A percentile compares a stretch with the other conserved stretches of the same genome.
These are phyloP conservation scores for Heliothis virescens DNA, from an alignment of 1,140 invertebrate species.

Conservation along the genomic window DNA sequence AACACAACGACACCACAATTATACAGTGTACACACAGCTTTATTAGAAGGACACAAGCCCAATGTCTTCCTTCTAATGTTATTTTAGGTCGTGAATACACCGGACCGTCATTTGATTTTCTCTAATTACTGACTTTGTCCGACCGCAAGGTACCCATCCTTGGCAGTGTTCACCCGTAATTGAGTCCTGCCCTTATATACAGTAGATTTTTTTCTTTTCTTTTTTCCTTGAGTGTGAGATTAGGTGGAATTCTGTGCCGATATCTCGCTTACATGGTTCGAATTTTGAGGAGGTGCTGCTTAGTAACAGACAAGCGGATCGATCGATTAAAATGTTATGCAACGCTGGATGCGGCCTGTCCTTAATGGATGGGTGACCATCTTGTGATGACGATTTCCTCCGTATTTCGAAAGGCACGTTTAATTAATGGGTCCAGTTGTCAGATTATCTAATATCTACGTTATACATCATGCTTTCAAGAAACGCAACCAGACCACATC, in stretches of 20 bases:
- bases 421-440: too few relatives aligned
- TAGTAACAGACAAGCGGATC: too few relatives aligned
- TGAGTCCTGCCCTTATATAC: conserved; percentile 20
- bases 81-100: conserved; percentile 42
- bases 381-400: too few relatives aligned
- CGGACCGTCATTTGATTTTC: conserved; percentile 38
- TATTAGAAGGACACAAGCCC: conserved; percentile 30
- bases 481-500: too few relatives aligned
- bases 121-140: conserved; percentile 43
- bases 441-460: too few relatives aligned
- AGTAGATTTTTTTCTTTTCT: not conserved
- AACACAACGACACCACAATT: not conserved
- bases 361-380: too few relatives aligned
- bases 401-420: too few relatives aligned
- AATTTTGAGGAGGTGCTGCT: too few relatives aligned
- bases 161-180: conserved; percentile 27
- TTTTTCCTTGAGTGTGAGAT: not conserved
- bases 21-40: conserved; percentile 35
- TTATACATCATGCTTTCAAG: too few relatives aligned
- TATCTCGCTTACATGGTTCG: not conserved
- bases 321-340: too few relatives aligned
- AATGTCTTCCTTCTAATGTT: conserved; percentile 46
- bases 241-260: not conserved
- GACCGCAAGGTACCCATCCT: conserved; percentile 24
- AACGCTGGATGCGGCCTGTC: too few relatives aligned